A percentile compares a stretch with the other conserved stretches of the same genome.
phyloP scores from a whole-genome alignment of 2,888 invertebrate species.

The Unio delphinus region DNA sequence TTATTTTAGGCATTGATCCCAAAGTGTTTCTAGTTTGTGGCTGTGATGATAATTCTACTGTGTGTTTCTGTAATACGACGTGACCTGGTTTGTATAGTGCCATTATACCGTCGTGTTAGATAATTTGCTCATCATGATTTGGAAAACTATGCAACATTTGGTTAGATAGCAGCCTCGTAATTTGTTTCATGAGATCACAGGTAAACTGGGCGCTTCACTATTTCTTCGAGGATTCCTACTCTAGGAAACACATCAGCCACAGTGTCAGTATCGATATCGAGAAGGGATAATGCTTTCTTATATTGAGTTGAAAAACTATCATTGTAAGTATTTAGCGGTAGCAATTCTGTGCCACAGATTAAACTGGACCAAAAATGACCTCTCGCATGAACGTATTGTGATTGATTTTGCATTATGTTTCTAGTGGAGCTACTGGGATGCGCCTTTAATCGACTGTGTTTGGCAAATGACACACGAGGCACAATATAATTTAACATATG shows the following conservation, averaged over 20 bases:
- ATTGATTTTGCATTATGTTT: neutral
- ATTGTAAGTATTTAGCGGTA: conserved; percentile 1
- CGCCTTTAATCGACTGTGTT: neutral
- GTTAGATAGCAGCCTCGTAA: conserved; percentile 6
- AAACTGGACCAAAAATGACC: neutral
- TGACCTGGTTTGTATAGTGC: conserved; percentile 35
- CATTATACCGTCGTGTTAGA: no score
- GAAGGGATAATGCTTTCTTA: neutral
- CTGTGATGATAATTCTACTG: no score
- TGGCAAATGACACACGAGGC: neutral
- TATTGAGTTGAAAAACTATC: conserved; percentile 1
- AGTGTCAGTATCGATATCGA: conserved; percentile 4
- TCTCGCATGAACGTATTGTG: neutral
- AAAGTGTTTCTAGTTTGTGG: no score
- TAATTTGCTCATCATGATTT: conserved; percentile 12
- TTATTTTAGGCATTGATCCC: no score
- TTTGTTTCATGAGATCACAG: conserved; percentile 1
- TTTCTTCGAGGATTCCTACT: conserved; percentile 6
- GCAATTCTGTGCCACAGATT: neutral
- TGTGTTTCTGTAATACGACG: conserved; percentile 19
- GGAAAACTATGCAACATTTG: neutral
- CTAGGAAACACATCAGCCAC: conserved; percentile 7
- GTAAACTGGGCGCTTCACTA: conserved; percentile 8
- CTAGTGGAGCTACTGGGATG: neutral
- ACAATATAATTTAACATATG: neutral